Percentiles rank a stretch among this genome's conserved stretches.
Evolutionary conservation across 2,113 vertebrate genomes (phyloP).

Genomic region (Cryptomyrus ogoouensis): DNA sequence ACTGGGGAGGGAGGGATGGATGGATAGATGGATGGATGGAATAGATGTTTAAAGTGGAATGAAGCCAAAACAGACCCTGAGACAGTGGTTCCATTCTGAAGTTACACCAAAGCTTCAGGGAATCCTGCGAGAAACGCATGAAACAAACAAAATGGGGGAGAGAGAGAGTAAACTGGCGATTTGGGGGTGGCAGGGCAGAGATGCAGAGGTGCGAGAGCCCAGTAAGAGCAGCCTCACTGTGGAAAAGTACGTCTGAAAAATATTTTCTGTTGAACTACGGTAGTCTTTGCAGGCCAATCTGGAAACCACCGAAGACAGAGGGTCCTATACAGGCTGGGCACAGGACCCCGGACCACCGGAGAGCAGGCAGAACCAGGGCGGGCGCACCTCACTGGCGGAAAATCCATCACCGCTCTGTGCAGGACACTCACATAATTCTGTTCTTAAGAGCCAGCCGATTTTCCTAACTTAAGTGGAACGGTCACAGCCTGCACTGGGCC

Average conservation of each 20-base stretch:
- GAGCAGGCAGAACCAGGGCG: background rate
- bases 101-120: background rate
- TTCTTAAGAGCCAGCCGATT: conserved; percentile 45
- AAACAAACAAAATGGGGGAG: background rate
- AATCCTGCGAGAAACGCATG: background rate
- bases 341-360: background rate
- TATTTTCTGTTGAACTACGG: background rate
- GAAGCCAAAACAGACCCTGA: background rate
- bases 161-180: background rate
- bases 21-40: background rate
- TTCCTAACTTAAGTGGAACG: background rate
- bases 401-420: background rate
- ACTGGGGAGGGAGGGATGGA: background rate
- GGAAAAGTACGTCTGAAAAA: background rate
- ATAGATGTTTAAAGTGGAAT: background rate
- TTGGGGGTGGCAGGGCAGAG: background rate
- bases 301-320: background rate
- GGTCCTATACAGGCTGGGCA: background rate
- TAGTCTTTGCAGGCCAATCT: background rate
- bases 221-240: background rate
- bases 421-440: background rate
- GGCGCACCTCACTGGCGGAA: background rate
- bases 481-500: background rate
- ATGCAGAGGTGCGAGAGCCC: background rate
- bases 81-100: background rate